A percentile compares a stretch with the other conserved stretches of the same genome.
phyloP scores from a whole-genome alignment of 2,113 vertebrate genomes.

The Propithecus coquereli region DNA sequence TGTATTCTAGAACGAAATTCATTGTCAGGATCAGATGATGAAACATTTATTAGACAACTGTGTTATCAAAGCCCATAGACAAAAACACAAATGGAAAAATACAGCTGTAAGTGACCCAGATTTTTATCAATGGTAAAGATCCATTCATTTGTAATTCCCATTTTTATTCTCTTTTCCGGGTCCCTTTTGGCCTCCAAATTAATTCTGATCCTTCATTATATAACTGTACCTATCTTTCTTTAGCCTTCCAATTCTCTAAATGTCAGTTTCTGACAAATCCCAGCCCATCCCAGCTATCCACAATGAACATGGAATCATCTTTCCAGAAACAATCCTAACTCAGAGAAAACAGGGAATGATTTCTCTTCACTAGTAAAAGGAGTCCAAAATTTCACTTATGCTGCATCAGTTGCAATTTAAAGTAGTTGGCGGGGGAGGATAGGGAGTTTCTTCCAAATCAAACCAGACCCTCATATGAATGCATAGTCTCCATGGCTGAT shows the following conservation, averaged over 20 bases:
- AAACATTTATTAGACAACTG: slow-evolving; percentile 58
- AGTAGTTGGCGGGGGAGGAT: not conserved
- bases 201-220: not conserved
- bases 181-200: slow-evolving; percentile 7
- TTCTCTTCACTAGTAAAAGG: not conserved
- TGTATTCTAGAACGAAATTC: slow-evolving; percentile 77
- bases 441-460: not conserved
- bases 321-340: not conserved
- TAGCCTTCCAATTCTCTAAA: not conserved
- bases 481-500: not conserved
- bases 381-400: not conserved
- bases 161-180: not conserved
- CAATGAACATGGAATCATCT: not conserved
- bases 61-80: slow-evolving; percentile 53
- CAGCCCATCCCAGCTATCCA: not conserved
- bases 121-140: slow-evolving; percentile 26
- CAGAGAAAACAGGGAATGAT: not conserved
- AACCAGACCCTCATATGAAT: not conserved
- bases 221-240: not conserved
- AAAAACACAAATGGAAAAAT: slow-evolving; percentile 53
- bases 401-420: not conserved
- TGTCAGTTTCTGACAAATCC: not conserved
- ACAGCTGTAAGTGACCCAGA: slow-evolving; percentile 25
- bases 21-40: slow-evolving; percentile 76
- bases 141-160: not conserved